Evolutionary conservation across 2,797 vertebrate species (phyloP), one percentile per base, ranked within the genome.

Genomic region (Macropodus opercularis): DNA sequence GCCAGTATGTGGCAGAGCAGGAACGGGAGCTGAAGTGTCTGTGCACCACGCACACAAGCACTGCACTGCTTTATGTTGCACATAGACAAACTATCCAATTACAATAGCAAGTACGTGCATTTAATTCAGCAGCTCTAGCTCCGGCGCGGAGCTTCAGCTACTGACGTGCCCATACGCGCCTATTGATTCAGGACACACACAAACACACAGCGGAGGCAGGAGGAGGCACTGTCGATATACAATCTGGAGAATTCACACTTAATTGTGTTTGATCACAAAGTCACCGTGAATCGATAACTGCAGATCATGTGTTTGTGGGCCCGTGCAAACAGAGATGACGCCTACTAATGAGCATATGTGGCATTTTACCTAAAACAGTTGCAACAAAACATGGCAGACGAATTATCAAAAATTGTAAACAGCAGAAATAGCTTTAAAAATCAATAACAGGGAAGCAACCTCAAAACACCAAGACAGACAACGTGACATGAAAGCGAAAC

Each of bases 241-340:
- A 63, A 69, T 72, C 69, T 67, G 65, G 72, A 77, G 69, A 86
- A 79, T 82, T 81, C 59, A 55, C 77, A 72, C 78, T 74, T 87
- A 87, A 90, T 89, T 86, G 78, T 87, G 84, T 90, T 89, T 87
- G 89, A 89, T 87, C 48, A 61, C 74, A 58, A n/a, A 67, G 81
- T 77, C 55, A 26, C 67, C 36, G 40, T 70, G 19, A 75, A 86
- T 89, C 88, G 66, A 85, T 89, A 75, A 34, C 44, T 32, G 67
- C 67, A 84, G 75, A 83, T 64, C 29, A 67, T 43, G 2, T 44
- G 26, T 58, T 54, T 3, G n/a, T 34, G 7, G 26, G 27, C 15
- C 29, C 31, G 2, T 2, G 21, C 15, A 17, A 9, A 8, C 14
- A 14, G 17, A 18, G 5, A 41, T 35, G 17, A 15, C 26, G 27